Percentiles rank a stretch among this genome's conserved stretches.
Evolutionary conservation across 2,113 vertebrate genomes (phyloP).

Genomic region (Stigmatopora argus): DNA sequence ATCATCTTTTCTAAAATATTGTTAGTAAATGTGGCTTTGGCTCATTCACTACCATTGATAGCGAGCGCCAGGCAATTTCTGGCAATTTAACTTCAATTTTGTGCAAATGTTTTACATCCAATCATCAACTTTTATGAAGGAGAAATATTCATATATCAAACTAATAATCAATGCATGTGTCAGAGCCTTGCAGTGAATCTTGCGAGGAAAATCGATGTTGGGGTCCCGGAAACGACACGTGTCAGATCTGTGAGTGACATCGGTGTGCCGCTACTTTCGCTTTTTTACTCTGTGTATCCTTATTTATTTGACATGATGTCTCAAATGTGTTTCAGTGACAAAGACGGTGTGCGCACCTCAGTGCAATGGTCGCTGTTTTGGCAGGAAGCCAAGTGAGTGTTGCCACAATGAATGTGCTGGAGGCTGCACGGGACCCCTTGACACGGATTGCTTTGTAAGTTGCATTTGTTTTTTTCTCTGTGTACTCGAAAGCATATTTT

Average conservation of each 20-base stretch:
- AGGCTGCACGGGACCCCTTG: slow-evolving; percentile 80
- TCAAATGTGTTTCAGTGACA: slow-evolving; percentile 73
- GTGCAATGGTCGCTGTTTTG: slow-evolving; percentile 88
- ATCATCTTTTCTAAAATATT: not conserved
- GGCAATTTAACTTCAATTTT: not conserved
- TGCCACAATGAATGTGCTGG: slow-evolving; percentile 90
- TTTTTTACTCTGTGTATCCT: not conserved
- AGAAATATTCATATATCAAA: not conserved
- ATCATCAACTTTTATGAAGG: not conserved
- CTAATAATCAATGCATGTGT: not conserved
- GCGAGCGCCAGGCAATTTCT: too few relatives aligned
- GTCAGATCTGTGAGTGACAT: slow-evolving; percentile 78
- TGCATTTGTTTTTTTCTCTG: too few relatives aligned
- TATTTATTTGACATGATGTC: not conserved
- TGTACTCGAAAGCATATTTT: too few relatives aligned
- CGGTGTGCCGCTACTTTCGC: not conserved
- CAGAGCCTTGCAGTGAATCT: slow-evolving; percentile 57
- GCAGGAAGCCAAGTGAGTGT: slow-evolving; percentile 81
- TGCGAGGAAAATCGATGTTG: slow-evolving; percentile 74
- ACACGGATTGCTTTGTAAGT: slow-evolving; percentile 88
- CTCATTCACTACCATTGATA: not conserved
- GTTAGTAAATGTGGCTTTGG: not conserved
- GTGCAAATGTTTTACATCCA: not conserved
- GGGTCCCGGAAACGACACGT: slow-evolving; percentile 73
- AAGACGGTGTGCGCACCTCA: slow-evolving; percentile 88